Evolutionary conservation across 2,888 invertebrate species (phyloP).

Genomic region (Tigriopus californicus): DNA sequence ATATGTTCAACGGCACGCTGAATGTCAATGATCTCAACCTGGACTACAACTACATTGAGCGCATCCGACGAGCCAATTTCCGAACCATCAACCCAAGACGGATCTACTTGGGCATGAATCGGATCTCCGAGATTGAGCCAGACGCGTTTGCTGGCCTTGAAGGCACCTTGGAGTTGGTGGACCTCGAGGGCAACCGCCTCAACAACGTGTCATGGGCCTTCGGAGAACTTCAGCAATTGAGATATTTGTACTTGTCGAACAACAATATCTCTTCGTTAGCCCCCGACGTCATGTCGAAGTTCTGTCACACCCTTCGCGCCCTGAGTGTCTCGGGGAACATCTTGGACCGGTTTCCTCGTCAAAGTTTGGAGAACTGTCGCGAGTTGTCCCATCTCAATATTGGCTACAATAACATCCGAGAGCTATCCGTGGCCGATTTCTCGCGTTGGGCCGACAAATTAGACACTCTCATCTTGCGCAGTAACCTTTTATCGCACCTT

Average conservation of each 20-base stretch:
- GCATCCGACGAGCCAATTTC: slow-evolving; percentile 45
- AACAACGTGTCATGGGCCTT: slow-evolving; percentile 48
- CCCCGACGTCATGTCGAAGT: slow-evolving; percentile 39
- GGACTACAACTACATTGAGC: slow-evolving; percentile 53
- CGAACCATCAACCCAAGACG: slow-evolving; percentile 49
- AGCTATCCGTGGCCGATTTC: slow-evolving; percentile 56
- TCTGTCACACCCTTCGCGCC: slow-evolving; percentile 45
- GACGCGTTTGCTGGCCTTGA: slow-evolving; percentile 39
- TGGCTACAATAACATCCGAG: slow-evolving; percentile 65
- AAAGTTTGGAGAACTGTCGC: slow-evolving; percentile 17
- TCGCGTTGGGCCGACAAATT: slow-evolving; percentile 54
- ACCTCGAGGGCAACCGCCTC: slow-evolving; percentile 60
- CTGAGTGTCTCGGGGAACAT: slow-evolving; percentile 28
- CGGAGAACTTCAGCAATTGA: slow-evolving; percentile 43
- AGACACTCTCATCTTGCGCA: slow-evolving; percentile 57
- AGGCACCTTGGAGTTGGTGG: slow-evolving; percentile 55
- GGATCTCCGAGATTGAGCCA: slow-evolving; percentile 45
- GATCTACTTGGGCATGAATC: slow-evolving; percentile 59
- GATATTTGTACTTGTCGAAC: slow-evolving; percentile 62
- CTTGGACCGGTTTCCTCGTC: slow-evolving; percentile 18
- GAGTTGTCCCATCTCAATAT: slow-evolving; percentile 28
- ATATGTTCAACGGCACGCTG: slow-evolving; percentile 47
- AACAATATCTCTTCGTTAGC: slow-evolving; percentile 46
- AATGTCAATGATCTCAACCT: slow-evolving; percentile 60
- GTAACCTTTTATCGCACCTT: slow-evolving; percentile 54